Evolutionary conservation across 2,888 invertebrate genomes (phyloP), one percentile per base, ranked within the genome.

Genomic region (Oxytorus armatus): DNA sequence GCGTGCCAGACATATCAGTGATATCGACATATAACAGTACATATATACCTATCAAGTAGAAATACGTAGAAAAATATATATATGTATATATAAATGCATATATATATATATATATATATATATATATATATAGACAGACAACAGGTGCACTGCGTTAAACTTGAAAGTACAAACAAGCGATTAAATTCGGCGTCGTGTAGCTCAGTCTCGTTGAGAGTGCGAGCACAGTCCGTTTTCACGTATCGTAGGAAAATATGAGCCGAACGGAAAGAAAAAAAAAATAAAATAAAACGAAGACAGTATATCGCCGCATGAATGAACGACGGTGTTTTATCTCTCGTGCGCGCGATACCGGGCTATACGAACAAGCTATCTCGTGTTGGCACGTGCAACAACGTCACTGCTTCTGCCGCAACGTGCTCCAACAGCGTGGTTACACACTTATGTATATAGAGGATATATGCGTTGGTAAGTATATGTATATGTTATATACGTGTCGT

Each of bases 371-470:
- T 63, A 74, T 74, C 78, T 66, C 68, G 70, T 44, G 75, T 65
- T 70, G 79, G 79, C 79, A 75, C 79, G 79, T 70, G 79, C 75
- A 75, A 59, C 75, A 66, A 36, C 36, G 66, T 49, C 55, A 51
- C 51, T 65, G 53, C 33, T 69, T 42, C 29, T 47, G 53, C 65
- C 23, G 33, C 55, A 63, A 21, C 57, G 65, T 55, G 65, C 74
- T 55, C 42, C 25, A 57, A 33, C 72, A 53, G 68, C 61, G 11
- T 47, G n/a, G 8, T 42, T 25, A 25, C 25, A 44, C 23, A 7
- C 18, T 33, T 59, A 29, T 47, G 36, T 18, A 16, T 14, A 16
- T 39, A n/a, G 36, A 21, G 21, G 18, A 11, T 18, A 29, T 65
- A 49, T 49, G 29, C 55, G 14, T 23, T 42, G 16, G n/a, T 44